Base-by-base conservation (phyloP, 2,113 vertebrate genomes). In the Nycticryphes semicollaris region DNA sequence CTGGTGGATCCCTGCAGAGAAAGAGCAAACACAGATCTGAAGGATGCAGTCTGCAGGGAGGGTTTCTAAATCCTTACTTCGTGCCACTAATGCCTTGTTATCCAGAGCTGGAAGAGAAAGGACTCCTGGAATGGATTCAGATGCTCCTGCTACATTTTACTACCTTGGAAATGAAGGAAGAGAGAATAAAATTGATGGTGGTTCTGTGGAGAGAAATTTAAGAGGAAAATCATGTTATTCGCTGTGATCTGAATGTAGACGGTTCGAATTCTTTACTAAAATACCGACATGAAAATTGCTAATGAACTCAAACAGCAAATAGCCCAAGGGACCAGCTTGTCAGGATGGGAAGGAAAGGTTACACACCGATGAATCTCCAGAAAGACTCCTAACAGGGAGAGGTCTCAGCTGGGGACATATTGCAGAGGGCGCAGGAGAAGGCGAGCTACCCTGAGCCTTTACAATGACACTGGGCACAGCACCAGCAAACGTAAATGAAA, bases 11-110 rank as follows among this genome's bases (percentile, higher is more conserved):
- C 96, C 93, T 79, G 84, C 81, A 70, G 96, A 84, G 94, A 89
- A 95, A 89, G 73, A 95, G 91, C 94, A 97, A 95, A 95, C 74
- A 87, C 66, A 76, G 78, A 90, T 90, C 93, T 93, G 83, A 95
- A 88, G 82, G 84, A 96, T 81, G 70, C 0, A 0, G 74, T 62
- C 87, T 90, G 86, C 45, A 62, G 39, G 73, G 84, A 91, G 66
- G 57, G 70, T 48, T 91, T 94, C 60, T 76, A 66, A 93, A 90
- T 88, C 93, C 82, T 91, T 81, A 45, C 33, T 90, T 89, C 14
- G 0, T 64, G 68, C 95, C 51, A 68, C 66, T 93, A 89, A 93
- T 81, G 90, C 84, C 70, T 60, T 45, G 39, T 92, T 95, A 84
- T 89, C 88, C 85, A 89, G 53, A 95, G 75, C 59, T 89, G 72